Conservation (phyloP, 2,113 vertebrate species). For the Octodon degus region DNA sequence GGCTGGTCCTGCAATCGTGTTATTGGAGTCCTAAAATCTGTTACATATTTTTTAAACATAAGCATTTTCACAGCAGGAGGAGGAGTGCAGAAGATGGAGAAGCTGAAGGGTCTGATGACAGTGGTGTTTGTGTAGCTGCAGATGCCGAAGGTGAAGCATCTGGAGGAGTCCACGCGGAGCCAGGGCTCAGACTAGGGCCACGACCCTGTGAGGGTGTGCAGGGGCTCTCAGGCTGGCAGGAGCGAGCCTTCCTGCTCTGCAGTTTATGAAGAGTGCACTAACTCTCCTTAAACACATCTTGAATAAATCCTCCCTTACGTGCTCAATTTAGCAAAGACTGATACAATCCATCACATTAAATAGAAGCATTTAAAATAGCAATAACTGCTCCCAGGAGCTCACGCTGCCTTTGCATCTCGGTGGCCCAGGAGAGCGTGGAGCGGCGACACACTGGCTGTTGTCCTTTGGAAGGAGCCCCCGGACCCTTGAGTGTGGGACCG, state of each 20-base stretch:
- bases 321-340: slow-evolving; percentile 60
- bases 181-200: not conserved
- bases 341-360: slow-evolving; percentile 53
- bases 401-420: not conserved
- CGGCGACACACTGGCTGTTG: fast-evolving
- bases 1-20: fast-evolving
- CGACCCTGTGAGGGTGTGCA: not conserved
- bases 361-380: not conserved
- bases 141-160: not conserved
- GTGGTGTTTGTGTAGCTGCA: not conserved
- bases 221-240: not conserved
- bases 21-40: not conserved
- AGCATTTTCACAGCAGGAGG: not conserved
- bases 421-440: not conserved
- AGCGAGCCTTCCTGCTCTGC: not conserved
- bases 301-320: slow-evolving; percentile 26
- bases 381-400: not conserved
- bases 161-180: not conserved
- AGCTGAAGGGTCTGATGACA: not conserved
- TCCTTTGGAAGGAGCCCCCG: fast-evolving
- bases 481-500: fast-evolving
- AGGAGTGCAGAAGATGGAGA: not conserved
- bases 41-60: too few species aligned
- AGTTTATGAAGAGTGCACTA: not conserved
- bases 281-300: slow-evolving; percentile 28